A percentile compares a stretch with the other conserved stretches of the same genome.
phyloP scores from a whole-genome alignment of 2,113 vertebrate genomes.

The Leuciscus idus region DNA sequence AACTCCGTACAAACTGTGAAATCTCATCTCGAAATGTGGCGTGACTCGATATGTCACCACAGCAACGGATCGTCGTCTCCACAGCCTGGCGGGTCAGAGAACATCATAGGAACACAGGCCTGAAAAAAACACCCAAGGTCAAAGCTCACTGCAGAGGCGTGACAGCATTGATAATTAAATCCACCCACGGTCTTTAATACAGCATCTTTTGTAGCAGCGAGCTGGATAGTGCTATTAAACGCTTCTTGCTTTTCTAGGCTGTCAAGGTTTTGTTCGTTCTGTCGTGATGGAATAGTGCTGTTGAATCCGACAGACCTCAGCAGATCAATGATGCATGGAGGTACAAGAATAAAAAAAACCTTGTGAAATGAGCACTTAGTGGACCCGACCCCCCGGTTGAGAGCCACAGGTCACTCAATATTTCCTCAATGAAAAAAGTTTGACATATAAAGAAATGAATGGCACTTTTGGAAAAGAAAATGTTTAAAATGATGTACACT shows the following conservation, averaged over 20 bases:
- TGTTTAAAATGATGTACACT: background rate
- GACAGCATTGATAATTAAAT: conserved; percentile 29
- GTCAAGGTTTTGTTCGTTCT: background rate
- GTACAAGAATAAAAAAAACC: background rate
- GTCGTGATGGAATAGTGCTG: background rate
- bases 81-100: conserved; percentile 8
- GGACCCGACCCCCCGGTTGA: too few species aligned
- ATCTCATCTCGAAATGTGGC: conserved; percentile 17
- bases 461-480: background rate
- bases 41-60: conserved; percentile 33
- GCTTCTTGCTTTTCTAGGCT: background rate
- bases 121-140: conserved; percentile 42
- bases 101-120: conserved; percentile 9
- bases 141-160: conserved; percentile 34
- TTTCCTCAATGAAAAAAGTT: too few species aligned
- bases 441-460: background rate
- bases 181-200: conserved; percentile 28
- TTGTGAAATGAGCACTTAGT: background rate
- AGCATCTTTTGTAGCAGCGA: conserved; percentile 5
- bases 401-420: too few species aligned
- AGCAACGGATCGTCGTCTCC: conserved; percentile 27
- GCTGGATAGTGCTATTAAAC: background rate
- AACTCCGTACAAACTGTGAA: background rate
- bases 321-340: background rate
- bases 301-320: background rate